Evolutionary conservation across 2,888 invertebrate genomes (phyloP), one percentile per base, ranked within the genome.

Genomic region (Sphinx pinastri): DNA sequence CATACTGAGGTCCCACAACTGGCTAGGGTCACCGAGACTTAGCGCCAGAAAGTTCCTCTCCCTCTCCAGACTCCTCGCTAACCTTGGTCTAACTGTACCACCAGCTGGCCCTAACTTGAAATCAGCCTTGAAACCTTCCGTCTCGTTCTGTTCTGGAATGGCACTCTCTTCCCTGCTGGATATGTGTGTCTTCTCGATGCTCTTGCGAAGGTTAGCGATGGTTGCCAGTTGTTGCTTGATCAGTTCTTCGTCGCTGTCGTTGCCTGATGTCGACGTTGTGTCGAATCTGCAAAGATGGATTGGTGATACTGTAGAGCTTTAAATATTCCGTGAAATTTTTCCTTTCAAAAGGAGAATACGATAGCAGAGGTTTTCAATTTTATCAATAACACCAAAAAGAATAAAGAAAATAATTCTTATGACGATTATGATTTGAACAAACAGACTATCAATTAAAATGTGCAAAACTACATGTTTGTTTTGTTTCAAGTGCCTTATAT

Each of bases 81-180:
- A 60, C 71, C 94, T 80, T 0, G 94, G 94, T 67, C 94, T 83
- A 0, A 94, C 94, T 0, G 83, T 63, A 0, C 94, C 94, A 0
- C 92, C 94, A 45, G 91, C 94, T 13, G 95, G 95, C 3, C 96
- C 96, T 51, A 96, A 89, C 82, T 96, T 96, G 84, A 96, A 96
- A 77, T 95, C 95, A 11, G 96, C 96, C 70, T 95, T 93, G 73
- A 95, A 79, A 88, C 90, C 13, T 49, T 92, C 90, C 68, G 79
- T 81, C 79, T 86, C 92, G 72, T 85, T 85, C 81, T 94, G 88
- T 81, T 90, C 82, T 1, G 88, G 92, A 72, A 93, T 93, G 82
- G 90, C 91, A 79, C 86, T 86, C 68, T 92, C 93, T 69, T 92
- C 91, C 72, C 86, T 79, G 2, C 81, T 78, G 1, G 93, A 87